These are phyloP conservation scores for Scalopus aquaticus DNA, from an alignment of 2,113 vertebrate species.

Conservation along the genomic window DNA sequence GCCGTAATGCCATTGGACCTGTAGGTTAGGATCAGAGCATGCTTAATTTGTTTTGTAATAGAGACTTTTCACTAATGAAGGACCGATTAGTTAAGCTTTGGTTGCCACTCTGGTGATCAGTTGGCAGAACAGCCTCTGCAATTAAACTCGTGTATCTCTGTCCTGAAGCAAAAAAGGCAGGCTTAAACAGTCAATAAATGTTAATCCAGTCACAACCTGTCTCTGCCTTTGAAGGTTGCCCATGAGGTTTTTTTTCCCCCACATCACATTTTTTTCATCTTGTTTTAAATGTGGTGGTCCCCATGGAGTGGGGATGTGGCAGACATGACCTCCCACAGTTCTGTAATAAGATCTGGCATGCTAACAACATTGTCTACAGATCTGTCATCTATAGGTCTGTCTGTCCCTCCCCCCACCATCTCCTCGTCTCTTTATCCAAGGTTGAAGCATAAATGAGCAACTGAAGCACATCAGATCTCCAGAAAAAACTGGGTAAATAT, in stretches of 20 bases:
- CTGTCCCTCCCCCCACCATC: constrained; percentile 67
- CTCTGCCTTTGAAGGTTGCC: constrained; percentile 97
- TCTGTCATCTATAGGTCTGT: constrained; percentile 84
- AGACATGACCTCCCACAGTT: constrained; percentile 90
- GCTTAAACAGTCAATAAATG: constrained; percentile 99
- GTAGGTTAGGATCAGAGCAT: constrained; percentile 95
- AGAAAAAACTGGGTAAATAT: constrained; percentile 48
- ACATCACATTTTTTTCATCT: constrained; percentile 90
- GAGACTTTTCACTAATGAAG: constrained; percentile 99
- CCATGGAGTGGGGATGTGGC: constrained; percentile 88
- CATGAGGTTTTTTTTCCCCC: constrained; percentile 87
- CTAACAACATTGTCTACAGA: constrained; percentile 90
- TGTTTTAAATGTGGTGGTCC: constrained; percentile 91
- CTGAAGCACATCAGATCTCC: neutral
- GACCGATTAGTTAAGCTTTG: constrained; percentile 98
- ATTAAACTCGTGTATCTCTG: constrained; percentile 97
- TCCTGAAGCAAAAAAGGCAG: constrained; percentile 92
- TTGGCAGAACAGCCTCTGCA: constrained; percentile 96
- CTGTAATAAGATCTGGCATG: constrained; percentile 93
- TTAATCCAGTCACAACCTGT: constrained; percentile 99
- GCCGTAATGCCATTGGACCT: constrained; percentile 94
- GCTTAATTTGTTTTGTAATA: constrained; percentile 99
- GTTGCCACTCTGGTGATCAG: constrained; percentile 97
- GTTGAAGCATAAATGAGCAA: constrained; percentile 63
- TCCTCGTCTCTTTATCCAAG: constrained; percentile 71